These are phyloP conservation scores for Scolopax mira DNA, from an alignment of 2,113 vertebrate species.

Conservation along the genomic window DNA sequence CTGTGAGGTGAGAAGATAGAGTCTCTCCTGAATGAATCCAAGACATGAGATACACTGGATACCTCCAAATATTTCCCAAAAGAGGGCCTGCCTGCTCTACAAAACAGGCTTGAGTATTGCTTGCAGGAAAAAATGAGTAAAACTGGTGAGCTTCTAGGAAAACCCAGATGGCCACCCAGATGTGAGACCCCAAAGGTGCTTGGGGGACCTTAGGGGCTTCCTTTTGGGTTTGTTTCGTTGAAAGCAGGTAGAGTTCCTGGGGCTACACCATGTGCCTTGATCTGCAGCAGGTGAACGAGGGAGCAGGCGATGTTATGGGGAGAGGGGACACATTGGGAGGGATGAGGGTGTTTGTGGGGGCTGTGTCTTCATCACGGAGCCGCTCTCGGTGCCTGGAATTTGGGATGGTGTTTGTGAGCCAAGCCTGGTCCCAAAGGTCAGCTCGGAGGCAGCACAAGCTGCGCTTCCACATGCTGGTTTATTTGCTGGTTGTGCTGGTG, in stretches of 20 bases:
- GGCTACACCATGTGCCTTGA: neutral
- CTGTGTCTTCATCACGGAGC: neutral
- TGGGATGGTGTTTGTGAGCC: neutral
- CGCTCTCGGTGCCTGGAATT: fast-evolving
- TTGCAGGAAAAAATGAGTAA: neutral
- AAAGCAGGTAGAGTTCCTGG: neutral
- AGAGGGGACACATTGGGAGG: too few species aligned
- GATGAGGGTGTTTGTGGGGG: neutral
- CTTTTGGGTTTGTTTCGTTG: neutral
- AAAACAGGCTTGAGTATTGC: neutral
- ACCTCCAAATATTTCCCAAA: neutral
- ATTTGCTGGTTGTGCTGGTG: neutral
- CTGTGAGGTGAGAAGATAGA: neutral
- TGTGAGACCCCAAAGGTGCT: neutral
- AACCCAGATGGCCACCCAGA: neutral
- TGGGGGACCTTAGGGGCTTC: fast-evolving
- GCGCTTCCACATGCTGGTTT: fast-evolving
- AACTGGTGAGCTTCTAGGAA: neutral
- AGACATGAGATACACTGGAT: neutral
- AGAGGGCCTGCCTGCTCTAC: neutral
- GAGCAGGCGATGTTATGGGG: too few species aligned
- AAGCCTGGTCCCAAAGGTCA: neutral
- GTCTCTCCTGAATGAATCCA: neutral
- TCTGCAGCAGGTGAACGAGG: neutral
- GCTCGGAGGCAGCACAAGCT: neutral